Evolutionary conservation across 2,113 vertebrate species (phyloP), one percentile per base, ranked within the genome.

Genomic region (Carassius gibelio): DNA sequence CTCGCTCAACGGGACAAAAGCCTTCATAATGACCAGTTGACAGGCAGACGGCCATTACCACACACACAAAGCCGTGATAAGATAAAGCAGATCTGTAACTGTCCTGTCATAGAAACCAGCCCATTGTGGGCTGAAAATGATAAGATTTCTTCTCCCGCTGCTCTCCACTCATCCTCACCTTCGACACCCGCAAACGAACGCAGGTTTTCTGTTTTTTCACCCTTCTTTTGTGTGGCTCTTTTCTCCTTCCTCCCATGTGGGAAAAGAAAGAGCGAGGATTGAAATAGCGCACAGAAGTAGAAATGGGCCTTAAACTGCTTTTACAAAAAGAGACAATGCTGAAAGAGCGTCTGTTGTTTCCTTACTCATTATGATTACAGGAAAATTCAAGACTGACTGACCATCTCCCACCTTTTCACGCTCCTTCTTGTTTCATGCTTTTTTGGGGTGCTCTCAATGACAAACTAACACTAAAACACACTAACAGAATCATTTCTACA

Each of bases 1-100:
- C 30, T 30, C 48, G 69, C 82, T 66, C 76, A n/a, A 57, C 34
- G 42, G 87, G 59, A 89, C 76, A 85, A 87, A 76, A 83, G 57
- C 57, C 55, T 75, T 68, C 50, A 21, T 45, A 85, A 88, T 57
- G 75, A 85, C 84, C 80, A 36, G 64, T 79, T 82, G 78, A 77
- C 86, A 81, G 59, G 77, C 83, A 62, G 68, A 79, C 38, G 17
- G 26, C 77, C 57, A 81, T 85, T 85, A 80, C 84, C 57, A 74
- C 85, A 83, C 75, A 52, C 82, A 81, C 83, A 85, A 59, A 81
- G 62, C 45, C 21, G 68, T 38, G 5, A 84, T 78, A 66, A 86
- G 77, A 84, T 82, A 61, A 79, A 59, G 82, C 66, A 81, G 71
- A 78, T 83, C 75, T 84, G 62, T 87, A 84, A 86, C 82, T 88